Conservation (phyloP, 2,113 vertebrate genomes). For the Aramus guarauna region DNA sequence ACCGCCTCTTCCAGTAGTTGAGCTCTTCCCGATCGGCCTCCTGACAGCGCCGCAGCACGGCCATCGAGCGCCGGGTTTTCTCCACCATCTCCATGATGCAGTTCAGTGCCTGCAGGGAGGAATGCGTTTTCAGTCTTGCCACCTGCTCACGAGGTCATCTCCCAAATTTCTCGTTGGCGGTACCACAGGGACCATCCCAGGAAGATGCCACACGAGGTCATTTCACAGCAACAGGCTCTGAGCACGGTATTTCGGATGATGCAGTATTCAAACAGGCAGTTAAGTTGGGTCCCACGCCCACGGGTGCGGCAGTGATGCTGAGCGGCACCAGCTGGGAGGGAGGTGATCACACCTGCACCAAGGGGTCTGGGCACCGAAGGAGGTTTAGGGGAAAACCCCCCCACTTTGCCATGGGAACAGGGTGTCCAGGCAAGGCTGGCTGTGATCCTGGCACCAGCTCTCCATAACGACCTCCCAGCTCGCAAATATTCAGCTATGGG, state of each 20-base stretch:
- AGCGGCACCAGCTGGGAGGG: neutral
- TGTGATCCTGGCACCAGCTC: neutral
- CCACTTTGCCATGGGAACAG: fast-evolving
- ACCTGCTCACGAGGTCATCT: fast-evolving
- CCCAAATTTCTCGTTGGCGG: fast-evolving
- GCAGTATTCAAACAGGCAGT: too few species aligned
- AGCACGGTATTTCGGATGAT: fast-evolving
- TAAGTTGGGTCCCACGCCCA: fast-evolving
- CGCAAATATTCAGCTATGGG: fast-evolving
- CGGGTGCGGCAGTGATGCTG: fast-evolving
- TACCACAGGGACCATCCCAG: neutral
- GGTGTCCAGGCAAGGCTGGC: neutral
- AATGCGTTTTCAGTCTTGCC: fast-evolving
- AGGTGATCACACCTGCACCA: neutral
- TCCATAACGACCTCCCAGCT: neutral
- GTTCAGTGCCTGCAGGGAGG: conserved; percentile 83
- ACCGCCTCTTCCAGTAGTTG: conserved; percentile 93
- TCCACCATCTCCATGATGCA: conserved; percentile 99
- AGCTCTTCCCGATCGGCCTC: conserved; percentile 95
- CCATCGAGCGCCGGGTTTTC: conserved; percentile 93
- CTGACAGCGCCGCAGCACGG: conserved; percentile 93
- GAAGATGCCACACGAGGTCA: fast-evolving
- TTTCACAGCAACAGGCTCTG: neutral
- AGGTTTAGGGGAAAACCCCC: neutral
- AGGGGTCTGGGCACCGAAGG: neutral